Evolutionary conservation across 1,140 invertebrate genomes (phyloP), one percentile per base, ranked within the genome.

Genomic region (Meteorus sp.): DNA sequence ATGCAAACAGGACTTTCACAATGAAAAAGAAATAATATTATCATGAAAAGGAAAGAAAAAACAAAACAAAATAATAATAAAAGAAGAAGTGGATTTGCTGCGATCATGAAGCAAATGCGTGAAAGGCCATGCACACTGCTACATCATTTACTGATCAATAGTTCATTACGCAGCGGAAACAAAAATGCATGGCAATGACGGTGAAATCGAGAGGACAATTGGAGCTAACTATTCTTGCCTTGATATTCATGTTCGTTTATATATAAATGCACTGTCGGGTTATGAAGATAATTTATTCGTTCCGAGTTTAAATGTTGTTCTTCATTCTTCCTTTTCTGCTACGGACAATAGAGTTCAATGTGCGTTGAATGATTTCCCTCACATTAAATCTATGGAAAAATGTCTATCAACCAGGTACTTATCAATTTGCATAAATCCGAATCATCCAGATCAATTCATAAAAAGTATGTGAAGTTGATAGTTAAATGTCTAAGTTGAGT

Each of bases 141-240:
- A 45, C 44, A 41, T 22, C 41, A 52, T 20, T 37, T 3, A 13
- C 2, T 17, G 56, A 58, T 59, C 57, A 59, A 59, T 59, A 53
- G 57, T 59, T 59, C 57, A 52, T 59, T 59, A 59, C 43, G 7
- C n/a, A n/a, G 39, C 25, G 57, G 51, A 59, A 59, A 59, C 50
- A 59, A 57, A 57, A 39, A 57, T 33, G 37, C 57, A 15, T 29
- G 19, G 43, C 29, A 45, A 53, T 52, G 33, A 52, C 37, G 55
- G 50, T 52, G 57, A 52, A 53, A 59, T 59, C 57, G 31, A 41
- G 50, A 59, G 25, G 57, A 59, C 57, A 59, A 59, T 59, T 27
- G 50, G 35, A 20, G 20, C 45, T 59, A 59, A 59, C 57, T 59
- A 59, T 53, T 53, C 41, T 43, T 25, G 23, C 45, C 22, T 37